Evolutionary conservation across 2,888 invertebrate genomes (phyloP).

Genomic region (Sphaerophoria rueppellii): DNA sequence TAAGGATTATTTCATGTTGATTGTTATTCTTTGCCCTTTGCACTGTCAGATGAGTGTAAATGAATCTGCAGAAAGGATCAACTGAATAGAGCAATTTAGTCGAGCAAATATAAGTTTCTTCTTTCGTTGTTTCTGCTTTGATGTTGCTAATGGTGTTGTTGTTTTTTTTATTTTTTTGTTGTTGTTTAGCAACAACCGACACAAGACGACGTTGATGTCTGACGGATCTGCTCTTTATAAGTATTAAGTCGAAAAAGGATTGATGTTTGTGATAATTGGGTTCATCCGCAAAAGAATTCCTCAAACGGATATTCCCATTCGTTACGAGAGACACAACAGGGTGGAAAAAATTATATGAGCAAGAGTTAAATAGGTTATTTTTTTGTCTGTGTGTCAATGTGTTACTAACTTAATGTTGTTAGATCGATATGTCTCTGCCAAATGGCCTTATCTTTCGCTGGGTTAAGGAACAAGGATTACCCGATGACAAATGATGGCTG

Average conservation of each 20-base stretch:
- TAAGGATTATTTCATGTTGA: slow-evolving; percentile 36
- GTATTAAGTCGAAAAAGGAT: slow-evolving; percentile 41
- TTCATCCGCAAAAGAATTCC: slow-evolving; percentile 42
- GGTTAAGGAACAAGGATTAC: slow-evolving; percentile 15
- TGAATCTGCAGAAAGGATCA: slow-evolving; percentile 55
- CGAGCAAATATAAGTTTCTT: slow-evolving; percentile 60
- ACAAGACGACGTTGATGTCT: too few relatives aligned
- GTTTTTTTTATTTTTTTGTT: slow-evolving; percentile 22
- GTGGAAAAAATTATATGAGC: background rate
- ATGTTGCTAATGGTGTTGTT: slow-evolving; percentile 24
- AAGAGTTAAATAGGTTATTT: slow-evolving; percentile 1
- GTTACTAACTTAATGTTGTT: slow-evolving; percentile 28
- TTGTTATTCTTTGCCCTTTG: slow-evolving; percentile 68
- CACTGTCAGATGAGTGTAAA: slow-evolving; percentile 58
- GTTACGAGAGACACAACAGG: slow-evolving; percentile 15
- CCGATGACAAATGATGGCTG: slow-evolving; percentile 20
- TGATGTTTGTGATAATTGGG: slow-evolving; percentile 67
- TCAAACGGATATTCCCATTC: slow-evolving; percentile 48
- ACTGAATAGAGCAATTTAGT: slow-evolving; percentile 65
- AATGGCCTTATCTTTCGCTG: background rate
- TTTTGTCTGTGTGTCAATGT: slow-evolving; percentile 19
- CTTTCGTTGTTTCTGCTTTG: slow-evolving; percentile 14
- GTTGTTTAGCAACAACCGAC: slow-evolving; percentile 5
- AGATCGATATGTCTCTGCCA: slow-evolving; percentile 14
- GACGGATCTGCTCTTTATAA: slow-evolving; percentile 1